Evolutionary conservation across 2,888 invertebrate genomes (phyloP).

Genomic region (Drosophila dives): DNA sequence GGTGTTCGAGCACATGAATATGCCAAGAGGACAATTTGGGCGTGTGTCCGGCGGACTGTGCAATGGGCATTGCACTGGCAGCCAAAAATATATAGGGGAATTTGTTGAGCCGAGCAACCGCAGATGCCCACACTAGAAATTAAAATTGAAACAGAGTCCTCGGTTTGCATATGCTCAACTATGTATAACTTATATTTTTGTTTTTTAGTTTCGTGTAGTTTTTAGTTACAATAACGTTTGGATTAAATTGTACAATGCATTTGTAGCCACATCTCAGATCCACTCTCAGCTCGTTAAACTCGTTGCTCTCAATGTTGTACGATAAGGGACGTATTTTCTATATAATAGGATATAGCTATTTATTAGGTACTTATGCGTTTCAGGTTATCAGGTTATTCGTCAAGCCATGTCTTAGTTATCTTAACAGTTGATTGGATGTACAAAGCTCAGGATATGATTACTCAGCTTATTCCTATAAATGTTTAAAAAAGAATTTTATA

Average conservation of each 20-base stretch:
- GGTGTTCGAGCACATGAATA: constrained; percentile 32
- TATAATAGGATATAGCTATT: constrained; percentile 15
- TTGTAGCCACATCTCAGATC: constrained; percentile 45
- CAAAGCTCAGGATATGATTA: constrained; percentile 40
- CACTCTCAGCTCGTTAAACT: constrained; percentile 50
- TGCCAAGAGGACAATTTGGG: constrained; percentile 38
- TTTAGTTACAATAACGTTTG: constrained; percentile 68
- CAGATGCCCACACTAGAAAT: constrained; percentile 6
- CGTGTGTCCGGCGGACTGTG: neutral
- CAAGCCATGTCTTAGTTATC: constrained; percentile 3
- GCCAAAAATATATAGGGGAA: constrained; percentile 37
- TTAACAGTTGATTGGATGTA: constrained; percentile 53
- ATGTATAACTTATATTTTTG: constrained; percentile 59
- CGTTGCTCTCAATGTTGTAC: constrained; percentile 45
- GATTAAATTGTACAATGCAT: constrained; percentile 64
- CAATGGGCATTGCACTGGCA: neutral
- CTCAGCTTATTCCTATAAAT: constrained; percentile 38
- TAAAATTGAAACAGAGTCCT: constrained; percentile 17
- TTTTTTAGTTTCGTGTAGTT: constrained; percentile 48
- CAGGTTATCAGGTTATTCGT: constrained; percentile 27
- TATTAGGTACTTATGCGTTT: constrained; percentile 51
- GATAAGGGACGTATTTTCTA: constrained; percentile 14
- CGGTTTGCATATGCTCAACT: constrained; percentile 55
- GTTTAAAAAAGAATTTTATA: neutral
- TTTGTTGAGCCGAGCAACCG: constrained; percentile 18